Conservation (phyloP, 2,888 invertebrate species). For the Tuta absoluta region DNA sequence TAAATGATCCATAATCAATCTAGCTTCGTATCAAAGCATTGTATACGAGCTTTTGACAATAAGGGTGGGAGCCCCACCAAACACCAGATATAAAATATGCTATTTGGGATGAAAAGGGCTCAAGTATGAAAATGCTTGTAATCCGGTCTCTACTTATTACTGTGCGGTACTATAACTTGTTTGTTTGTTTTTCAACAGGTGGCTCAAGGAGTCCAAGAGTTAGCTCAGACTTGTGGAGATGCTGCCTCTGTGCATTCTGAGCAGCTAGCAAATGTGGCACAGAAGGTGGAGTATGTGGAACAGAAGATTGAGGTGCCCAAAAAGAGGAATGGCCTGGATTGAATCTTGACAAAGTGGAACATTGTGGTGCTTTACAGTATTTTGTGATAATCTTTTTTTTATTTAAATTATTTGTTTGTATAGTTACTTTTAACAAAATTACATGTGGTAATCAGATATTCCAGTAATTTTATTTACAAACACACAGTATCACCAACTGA, state of each 20-base stretch:
- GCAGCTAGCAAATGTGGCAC: slow-evolving; percentile 63
- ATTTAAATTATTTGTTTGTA: slow-evolving; percentile 16
- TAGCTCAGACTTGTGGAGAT: slow-evolving; percentile 70
- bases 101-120: no score
- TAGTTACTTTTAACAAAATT: not conserved
- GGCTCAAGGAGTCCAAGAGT: slow-evolving; percentile 66
- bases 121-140: no score
- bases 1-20: no score
- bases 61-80: no score
- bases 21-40: no score
- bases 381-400: slow-evolving; percentile 9
- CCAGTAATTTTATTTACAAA: not conserved
- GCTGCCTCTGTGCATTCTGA: slow-evolving; percentile 69
- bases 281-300: slow-evolving; percentile 67
- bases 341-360: slow-evolving; percentile 30
- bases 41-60: no score
- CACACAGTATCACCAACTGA: no score
- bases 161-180: no score
- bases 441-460: not conserved
- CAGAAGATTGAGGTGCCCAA: slow-evolving; percentile 61
- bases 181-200: slow-evolving; percentile 58
- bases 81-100: no score
- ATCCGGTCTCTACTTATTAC: no score
- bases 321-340: slow-evolving; percentile 73
- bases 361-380: slow-evolving; percentile 1